Evolutionary conservation across 2,113 vertebrate species (phyloP), one percentile per base, ranked within the genome.

Genomic region (Sakesphorus luctuosus): DNA sequence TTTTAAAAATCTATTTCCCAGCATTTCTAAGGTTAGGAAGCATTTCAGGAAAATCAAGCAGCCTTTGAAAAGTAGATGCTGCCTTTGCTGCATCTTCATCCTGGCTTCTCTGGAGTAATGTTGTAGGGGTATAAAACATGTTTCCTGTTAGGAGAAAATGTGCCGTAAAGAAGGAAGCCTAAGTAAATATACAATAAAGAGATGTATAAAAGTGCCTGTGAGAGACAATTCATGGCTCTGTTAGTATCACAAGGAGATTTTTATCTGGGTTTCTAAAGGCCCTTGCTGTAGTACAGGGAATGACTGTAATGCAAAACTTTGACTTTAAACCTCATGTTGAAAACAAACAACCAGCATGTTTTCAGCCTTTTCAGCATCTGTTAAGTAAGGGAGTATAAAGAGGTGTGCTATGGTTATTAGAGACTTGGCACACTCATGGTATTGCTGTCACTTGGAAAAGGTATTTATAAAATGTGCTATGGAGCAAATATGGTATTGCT

Each of bases 181-280:
- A 96, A 96, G 84, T 97, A 96, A 96, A 97, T 96, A 73, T 33
- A 66, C 68, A 90, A 76, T 86, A 89, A 92, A 88, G 77, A 89
- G 76, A 87, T 89, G 73, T 92, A 86, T 92, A 80, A 95, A 96
- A 86, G n/a, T 89, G 88, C 91, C 87, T 76, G 28, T 33, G 85
- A 88, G 86, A 93, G 58, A 69, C 74, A 94, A 86, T 91, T 96
- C 84, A 96, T 44, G 68, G n/a, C 43, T 78, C 46, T 82, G 59
- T 91, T 95, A 94, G 29, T 88, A 92, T 56, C 79, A 47, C 78
- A 80, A 77, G 18, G 76, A 92, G 87, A 80, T 67, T 93, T 96
- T 89, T 87, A 69, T 58, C 63, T 24, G 23, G 6, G 4, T 75
- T 94, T 89, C 74, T 71, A 40, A 38, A 93, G 85, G 55, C 55